phyloP scores from a whole-genome alignment of 2,113 vertebrate species.

The Podiceps cristatus region DNA sequence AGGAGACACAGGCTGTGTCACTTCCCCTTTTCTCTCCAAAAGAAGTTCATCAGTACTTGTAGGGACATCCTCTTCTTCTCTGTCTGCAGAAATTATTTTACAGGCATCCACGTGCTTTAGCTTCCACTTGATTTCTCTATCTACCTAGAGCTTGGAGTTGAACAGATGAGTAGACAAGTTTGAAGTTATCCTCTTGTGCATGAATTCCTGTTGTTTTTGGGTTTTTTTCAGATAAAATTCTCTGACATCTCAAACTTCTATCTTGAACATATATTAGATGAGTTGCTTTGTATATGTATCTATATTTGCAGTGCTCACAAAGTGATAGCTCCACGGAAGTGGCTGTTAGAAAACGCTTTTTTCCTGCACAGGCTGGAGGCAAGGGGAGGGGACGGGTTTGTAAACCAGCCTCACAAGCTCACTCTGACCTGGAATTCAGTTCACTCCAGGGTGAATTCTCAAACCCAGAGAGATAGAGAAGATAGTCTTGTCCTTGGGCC shows the following conservation, averaged over 20 bases:
- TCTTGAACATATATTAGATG: neutral
- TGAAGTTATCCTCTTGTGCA: conserved; percentile 44
- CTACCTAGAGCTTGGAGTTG: neutral
- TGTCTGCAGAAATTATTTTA: conserved; percentile 30
- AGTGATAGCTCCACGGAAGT: neutral
- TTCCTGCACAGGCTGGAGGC: neutral
- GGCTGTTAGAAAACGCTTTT: neutral
- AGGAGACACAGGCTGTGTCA: neutral
- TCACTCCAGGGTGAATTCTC: neutral
- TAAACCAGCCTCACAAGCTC: neutral
- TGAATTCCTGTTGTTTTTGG: neutral
- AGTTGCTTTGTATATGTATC: neutral
- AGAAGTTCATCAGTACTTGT: neutral
- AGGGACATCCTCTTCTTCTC: neutral
- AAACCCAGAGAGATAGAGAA: neutral
- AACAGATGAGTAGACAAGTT: neutral
- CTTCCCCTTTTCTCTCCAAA: neutral
- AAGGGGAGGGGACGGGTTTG: neutral
- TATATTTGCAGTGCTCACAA: neutral
- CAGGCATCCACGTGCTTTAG: neutral
- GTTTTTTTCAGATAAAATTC: conserved; percentile 20
- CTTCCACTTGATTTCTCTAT: conserved; percentile 28
- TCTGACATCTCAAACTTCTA: conserved; percentile 33
- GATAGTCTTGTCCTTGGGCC: neutral
- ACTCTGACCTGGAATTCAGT: neutral